Conservation (phyloP, 2,888 invertebrate species). For the Empis livida region DNA sequence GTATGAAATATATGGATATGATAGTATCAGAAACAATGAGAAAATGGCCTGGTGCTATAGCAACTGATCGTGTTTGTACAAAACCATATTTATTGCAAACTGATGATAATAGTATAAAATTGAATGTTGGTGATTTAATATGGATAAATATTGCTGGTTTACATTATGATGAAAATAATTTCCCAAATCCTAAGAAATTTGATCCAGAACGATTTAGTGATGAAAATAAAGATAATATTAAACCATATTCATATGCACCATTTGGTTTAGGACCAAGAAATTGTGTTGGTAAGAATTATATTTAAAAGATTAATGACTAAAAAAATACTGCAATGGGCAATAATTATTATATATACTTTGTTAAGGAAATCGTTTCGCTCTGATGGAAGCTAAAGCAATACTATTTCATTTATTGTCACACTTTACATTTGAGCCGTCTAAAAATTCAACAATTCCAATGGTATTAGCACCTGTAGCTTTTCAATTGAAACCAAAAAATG, state of each 20-base stretch:
- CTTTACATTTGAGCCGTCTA: conserved; percentile 21
- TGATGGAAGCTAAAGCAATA: conserved; percentile 29
- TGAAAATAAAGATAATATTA: conserved; percentile 40
- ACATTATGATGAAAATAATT: conserved; percentile 39
- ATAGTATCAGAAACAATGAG: conserved; percentile 40
- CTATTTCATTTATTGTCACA: conserved; percentile 25
- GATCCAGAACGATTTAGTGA: conserved; percentile 43
- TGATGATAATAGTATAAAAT: conserved; percentile 18
- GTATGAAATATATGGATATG: conserved; percentile 47
- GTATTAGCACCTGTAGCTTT: conserved; percentile 18
- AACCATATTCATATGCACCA: conserved; percentile 38
- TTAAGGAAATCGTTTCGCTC: conserved; percentile 28
- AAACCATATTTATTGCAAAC: conserved; percentile 37
- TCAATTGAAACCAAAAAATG: conserved; percentile 22
- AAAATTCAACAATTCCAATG: conserved; percentile 24
- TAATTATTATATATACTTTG: too few species aligned
- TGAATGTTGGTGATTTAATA: conserved; percentile 22
- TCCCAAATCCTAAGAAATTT: conserved; percentile 39
- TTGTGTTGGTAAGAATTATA: conserved; percentile 41
- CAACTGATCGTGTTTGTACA: conserved; percentile 39
- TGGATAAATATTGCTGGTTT: conserved; percentile 30
- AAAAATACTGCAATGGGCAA: neutral
- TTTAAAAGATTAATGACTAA: too few species aligned
- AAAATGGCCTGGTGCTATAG: conserved; percentile 39
- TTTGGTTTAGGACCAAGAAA: conserved; percentile 44